These are phyloP conservation scores for Leucosticte australis DNA, from an alignment of 2,113 vertebrate genomes.

Conservation along the genomic window DNA sequence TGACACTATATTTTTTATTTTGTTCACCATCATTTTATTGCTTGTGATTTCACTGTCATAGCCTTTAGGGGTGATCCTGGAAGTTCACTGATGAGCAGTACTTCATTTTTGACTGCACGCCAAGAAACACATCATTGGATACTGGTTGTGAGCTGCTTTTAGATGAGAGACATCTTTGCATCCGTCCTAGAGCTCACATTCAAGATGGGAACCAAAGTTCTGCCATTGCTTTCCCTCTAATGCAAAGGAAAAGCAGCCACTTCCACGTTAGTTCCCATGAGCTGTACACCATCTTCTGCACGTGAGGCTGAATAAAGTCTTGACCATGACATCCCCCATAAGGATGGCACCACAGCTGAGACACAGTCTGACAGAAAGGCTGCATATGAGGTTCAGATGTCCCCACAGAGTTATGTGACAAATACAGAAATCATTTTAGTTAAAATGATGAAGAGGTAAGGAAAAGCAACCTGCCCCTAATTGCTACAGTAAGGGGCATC, in stretches of 20 bases:
- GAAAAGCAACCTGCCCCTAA: background rate
- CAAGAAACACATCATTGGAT: background rate
- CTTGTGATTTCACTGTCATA: background rate
- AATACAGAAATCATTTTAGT: background rate
- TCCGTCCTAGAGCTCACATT: background rate
- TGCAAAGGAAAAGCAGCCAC: background rate
- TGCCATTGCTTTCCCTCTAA: background rate
- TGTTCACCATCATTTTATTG: background rate
- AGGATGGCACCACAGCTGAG: fast-evolving
- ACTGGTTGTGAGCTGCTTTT: background rate
- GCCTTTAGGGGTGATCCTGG: background rate
- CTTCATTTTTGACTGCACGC: background rate
- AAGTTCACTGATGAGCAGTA: background rate
- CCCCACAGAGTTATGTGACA: background rate
- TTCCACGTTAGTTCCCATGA: background rate
- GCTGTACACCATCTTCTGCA: background rate
- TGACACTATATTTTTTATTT: background rate
- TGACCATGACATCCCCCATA: background rate
- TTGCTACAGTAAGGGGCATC: background rate
- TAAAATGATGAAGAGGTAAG: background rate
- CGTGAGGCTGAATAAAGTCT: fast-evolving
- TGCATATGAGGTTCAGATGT: background rate
- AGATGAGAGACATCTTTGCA: background rate
- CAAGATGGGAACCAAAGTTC: background rate
- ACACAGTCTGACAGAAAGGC: background rate